Evolutionary conservation across 2,113 vertebrate species (phyloP).

Genomic region (Onychorhynchus coronatus): DNA sequence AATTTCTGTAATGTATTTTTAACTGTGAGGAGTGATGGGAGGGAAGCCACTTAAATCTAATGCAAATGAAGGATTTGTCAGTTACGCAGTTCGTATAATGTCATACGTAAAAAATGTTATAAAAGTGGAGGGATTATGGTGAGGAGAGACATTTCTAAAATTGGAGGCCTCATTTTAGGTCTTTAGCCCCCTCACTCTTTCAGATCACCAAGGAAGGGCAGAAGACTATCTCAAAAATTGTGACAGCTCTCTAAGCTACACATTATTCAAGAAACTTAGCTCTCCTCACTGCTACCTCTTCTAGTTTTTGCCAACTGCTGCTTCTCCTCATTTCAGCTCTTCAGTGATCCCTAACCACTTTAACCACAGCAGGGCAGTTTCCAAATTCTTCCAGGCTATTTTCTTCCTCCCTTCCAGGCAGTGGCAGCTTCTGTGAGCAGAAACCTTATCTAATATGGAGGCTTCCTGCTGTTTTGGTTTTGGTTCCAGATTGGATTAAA

Average conservation of each 20-base stretch:
- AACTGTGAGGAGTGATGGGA: slow-evolving; percentile 51
- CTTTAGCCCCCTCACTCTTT: slow-evolving; percentile 31
- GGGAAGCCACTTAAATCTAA: slow-evolving; percentile 64
- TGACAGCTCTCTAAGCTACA: background rate
- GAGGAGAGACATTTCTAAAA: slow-evolving; percentile 46
- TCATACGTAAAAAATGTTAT: slow-evolving; percentile 49
- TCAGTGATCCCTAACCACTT: background rate
- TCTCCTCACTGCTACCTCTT: background rate
- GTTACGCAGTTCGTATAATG: slow-evolving; percentile 32
- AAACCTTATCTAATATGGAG: background rate
- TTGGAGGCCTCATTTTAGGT: background rate
- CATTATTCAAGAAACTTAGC: background rate
- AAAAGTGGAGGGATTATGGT: slow-evolving; percentile 50
- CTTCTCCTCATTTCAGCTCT: background rate
- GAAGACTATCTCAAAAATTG: background rate
- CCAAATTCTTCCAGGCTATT: background rate
- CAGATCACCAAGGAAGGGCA: slow-evolving; percentile 12
- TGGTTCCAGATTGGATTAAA: background rate
- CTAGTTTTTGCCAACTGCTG: background rate
- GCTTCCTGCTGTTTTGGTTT: background rate
- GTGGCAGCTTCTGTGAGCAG: background rate
- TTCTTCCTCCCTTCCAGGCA: background rate
- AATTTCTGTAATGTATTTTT: slow-evolving; percentile 72
- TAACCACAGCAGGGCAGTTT: background rate
- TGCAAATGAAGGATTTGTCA: slow-evolving; percentile 67